Evolutionary conservation across 2,888 invertebrate genomes (phyloP).

Genomic region (Epinotia brunnichana): DNA sequence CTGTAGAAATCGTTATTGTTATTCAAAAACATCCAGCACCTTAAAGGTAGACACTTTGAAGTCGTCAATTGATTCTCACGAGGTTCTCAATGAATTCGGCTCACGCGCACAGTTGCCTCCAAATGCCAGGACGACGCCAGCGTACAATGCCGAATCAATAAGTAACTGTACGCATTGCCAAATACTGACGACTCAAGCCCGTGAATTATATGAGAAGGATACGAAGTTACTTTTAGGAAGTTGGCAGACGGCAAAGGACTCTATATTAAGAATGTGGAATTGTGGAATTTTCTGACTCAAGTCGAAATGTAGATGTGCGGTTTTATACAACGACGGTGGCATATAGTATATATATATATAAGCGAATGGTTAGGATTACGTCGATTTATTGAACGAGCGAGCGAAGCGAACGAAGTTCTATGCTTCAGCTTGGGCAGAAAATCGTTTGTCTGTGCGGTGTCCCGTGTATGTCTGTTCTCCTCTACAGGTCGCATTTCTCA

Average conservation of each 20-base stretch:
- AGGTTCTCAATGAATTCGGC: constrained; percentile 64
- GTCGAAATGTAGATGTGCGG: too few species aligned
- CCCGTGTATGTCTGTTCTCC: too few species aligned
- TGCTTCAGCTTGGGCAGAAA: too few species aligned
- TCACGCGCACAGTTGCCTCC: constrained; percentile 66
- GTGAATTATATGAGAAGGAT: constrained; percentile 58
- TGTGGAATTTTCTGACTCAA: too few species aligned
- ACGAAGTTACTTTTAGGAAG: constrained; percentile 49
- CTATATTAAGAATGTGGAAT: neutral
- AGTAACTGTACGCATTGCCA: constrained; percentile 77
- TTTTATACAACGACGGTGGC: too few species aligned
- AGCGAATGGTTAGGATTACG: too few species aligned
- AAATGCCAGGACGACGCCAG: constrained; percentile 67
- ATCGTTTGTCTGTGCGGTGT: too few species aligned
- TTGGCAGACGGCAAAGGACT: constrained; percentile 41
- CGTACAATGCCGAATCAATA: constrained; percentile 76
- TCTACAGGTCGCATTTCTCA: too few species aligned
- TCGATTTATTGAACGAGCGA: too few species aligned
- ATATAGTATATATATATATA: too few species aligned
- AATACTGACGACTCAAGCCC: constrained; percentile 65
- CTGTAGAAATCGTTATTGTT: too few species aligned
- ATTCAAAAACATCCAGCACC: constrained; percentile 18
- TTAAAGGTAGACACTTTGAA: constrained; percentile 7
- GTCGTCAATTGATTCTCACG: constrained; percentile 64
- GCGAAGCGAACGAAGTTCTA: too few species aligned